phyloP scores from a whole-genome alignment of 2,797 vertebrate genomes.

The Podargus strigoides region DNA sequence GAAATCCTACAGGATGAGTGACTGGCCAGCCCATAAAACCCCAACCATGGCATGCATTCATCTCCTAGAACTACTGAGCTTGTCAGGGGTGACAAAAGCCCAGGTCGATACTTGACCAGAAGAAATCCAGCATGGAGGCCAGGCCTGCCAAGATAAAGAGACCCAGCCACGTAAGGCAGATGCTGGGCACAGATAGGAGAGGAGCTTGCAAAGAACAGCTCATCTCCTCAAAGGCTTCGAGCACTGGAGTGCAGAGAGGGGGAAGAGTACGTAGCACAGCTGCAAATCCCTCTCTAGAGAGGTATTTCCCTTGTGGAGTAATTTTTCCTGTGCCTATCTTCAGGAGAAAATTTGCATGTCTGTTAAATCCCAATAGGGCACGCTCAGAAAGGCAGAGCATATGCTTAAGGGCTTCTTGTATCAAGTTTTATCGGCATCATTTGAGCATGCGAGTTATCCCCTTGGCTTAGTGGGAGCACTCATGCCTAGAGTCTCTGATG shows the following conservation, averaged over 20 bases:
- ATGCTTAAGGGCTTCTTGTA: not conserved
- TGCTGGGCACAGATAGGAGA: not conserved
- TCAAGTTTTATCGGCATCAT: not conserved
- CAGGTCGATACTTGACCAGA: not conserved
- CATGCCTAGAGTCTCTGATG: not conserved
- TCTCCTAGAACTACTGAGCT: not conserved
- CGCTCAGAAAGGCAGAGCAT: not conserved
- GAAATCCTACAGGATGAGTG: not conserved
- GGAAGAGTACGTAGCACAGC: not conserved
- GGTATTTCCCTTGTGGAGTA: not conserved
- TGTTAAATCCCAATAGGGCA: not conserved
- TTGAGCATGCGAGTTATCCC: not conserved
- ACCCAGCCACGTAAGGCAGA: not conserved
- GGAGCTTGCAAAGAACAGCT: not conserved
- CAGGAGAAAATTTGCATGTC: not conserved
- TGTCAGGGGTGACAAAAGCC: not conserved
- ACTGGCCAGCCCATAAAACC: not conserved
- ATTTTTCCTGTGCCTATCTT: not conserved
- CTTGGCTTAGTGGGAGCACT: not conserved
- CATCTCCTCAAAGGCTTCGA: not conserved
- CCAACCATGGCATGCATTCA: fast-evolving
- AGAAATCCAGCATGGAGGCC: not conserved
- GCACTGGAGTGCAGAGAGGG: not conserved
- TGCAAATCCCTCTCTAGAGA: not conserved
- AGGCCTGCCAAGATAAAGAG: not conserved